Conservation (phyloP, 1,140 invertebrate species). For the Centruroides sculpturatus region DNA sequence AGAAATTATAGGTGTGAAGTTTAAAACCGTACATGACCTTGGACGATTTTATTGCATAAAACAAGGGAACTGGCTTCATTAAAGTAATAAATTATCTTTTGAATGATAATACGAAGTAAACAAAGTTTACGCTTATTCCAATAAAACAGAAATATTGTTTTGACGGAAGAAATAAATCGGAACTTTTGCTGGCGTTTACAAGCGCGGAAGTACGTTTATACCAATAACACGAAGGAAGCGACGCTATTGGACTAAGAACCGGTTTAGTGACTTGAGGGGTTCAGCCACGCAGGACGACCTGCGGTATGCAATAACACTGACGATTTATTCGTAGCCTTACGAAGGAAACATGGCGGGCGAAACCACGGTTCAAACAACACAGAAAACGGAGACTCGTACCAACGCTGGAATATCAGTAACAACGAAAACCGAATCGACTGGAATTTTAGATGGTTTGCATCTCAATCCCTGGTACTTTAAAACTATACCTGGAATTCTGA, state of each 20-base stretch:
- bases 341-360: neutral
- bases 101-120: no score
- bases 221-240: slow-evolving; percentile 1
- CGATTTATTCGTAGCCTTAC: neutral
- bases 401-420: slow-evolving; percentile 8
- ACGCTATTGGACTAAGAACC: neutral
- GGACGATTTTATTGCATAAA: no score
- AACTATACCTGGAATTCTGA: slow-evolving; percentile 37
- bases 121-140: no score
- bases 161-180: no score
- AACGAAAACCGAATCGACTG: slow-evolving; percentile 12
- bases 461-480: slow-evolving; percentile 35
- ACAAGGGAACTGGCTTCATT: no score
- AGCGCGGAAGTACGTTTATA: neutral
- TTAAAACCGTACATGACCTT: no score
- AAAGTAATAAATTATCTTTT: no score
- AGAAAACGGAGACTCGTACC: slow-evolving; percentile 8
- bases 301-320: neutral
- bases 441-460: slow-evolving; percentile 24
- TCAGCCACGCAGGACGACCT: neutral
- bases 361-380: slow-evolving; percentile 7
- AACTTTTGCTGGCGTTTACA: no score
- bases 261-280: neutral
- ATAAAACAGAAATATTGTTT: no score
- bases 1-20: no score